Evolutionary conservation across 2,113 vertebrate species (phyloP).

Genomic region (Campylomormyrus tamandua): DNA sequence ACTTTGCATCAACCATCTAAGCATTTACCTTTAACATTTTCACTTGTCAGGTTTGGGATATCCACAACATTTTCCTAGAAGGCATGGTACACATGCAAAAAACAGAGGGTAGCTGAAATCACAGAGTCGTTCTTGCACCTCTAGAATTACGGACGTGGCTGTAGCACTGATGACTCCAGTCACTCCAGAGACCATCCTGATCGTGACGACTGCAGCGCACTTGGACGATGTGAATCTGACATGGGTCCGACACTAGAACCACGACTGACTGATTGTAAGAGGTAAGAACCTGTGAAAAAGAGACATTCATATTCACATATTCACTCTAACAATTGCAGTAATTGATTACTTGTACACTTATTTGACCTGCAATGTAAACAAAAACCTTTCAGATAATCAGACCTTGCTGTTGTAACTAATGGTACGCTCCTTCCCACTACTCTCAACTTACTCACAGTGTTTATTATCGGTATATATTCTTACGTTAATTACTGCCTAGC

Average conservation of each 20-base stretch:
- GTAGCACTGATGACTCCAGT: slow-evolving; percentile 67
- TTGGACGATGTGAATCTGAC: slow-evolving; percentile 61
- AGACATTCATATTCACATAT: neutral
- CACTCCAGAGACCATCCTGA: slow-evolving; percentile 70
- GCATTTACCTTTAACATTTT: neutral
- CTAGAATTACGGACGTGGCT: slow-evolving; percentile 62
- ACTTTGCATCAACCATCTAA: neutral
- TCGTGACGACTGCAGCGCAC: slow-evolving; percentile 63
- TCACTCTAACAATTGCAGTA: neutral
- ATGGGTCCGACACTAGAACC: slow-evolving; percentile 55
- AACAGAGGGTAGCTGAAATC: neutral
- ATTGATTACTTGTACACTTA: neutral
- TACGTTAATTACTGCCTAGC: neutral
- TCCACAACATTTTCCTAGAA: neutral
- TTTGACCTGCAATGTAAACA: neutral
- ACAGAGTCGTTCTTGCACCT: slow-evolving; percentile 53
- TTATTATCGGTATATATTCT: neutral
- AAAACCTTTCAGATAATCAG: neutral
- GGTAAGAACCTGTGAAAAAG: slow-evolving; percentile 41
- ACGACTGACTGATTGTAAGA: slow-evolving; percentile 26
- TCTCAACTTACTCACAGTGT: neutral
- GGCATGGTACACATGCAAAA: neutral
- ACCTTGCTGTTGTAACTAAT: neutral
- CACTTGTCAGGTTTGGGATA: neutral
- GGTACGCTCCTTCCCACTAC: neutral